Percentiles rank a stretch among this genome's conserved stretches.
Evolutionary conservation across 1,140 invertebrate species (phyloP).

Genomic region (Neodiprion lecontei): DNA sequence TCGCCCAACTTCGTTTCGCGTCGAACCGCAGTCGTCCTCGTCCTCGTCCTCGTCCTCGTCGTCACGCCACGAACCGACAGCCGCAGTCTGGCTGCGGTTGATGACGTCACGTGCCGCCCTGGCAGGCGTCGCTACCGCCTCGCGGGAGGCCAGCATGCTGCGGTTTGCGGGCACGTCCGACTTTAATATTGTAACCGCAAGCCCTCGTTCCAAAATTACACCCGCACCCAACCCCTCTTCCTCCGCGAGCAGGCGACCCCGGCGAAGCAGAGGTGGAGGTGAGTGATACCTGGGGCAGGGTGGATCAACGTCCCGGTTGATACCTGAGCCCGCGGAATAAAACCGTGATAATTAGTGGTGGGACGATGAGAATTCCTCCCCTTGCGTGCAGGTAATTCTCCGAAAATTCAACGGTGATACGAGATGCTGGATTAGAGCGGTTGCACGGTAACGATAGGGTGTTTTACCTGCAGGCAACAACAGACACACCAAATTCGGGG

Average conservation of each 20-base stretch:
- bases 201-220: slow-evolving; percentile 28
- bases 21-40: no score
- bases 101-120: slow-evolving; percentile 36
- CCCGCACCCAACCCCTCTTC: not conserved
- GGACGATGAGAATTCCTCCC: not conserved
- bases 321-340: not conserved
- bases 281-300: not conserved
- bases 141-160: slow-evolving; percentile 34
- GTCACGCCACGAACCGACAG: not conserved
- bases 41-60: no score
- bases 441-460: no score
- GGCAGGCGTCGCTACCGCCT: slow-evolving; percentile 29
- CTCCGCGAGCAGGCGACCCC: not conserved
- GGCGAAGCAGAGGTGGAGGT: not conserved
- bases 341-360: not conserved
- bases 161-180: slow-evolving; percentile 42
- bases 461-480: no score
- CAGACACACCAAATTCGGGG: no score
- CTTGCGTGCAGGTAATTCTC: not conserved
- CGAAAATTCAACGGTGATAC: not conserved
- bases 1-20: no score
- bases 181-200: slow-evolving; percentile 46
- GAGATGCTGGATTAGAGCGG: no score
- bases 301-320: not conserved
- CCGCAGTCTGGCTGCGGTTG: slow-evolving; percentile 31